These are phyloP conservation scores for Amphipyra berbera DNA, from an alignment of 2,888 invertebrate species.

Conservation along the genomic window DNA sequence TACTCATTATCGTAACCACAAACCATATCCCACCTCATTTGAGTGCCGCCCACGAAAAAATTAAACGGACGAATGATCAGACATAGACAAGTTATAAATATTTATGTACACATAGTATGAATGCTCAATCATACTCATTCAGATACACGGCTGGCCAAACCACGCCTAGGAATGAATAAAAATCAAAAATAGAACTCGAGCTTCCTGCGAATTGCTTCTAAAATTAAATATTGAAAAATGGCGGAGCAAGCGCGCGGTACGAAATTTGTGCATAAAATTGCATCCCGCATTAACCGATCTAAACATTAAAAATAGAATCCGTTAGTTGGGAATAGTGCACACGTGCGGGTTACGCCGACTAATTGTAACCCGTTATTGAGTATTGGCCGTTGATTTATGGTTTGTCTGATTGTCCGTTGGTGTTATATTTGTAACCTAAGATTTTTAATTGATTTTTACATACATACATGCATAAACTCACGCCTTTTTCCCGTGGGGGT, in stretches of 20 bases:
- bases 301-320: conserved; percentile 88
- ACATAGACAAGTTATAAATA: conserved; percentile 53
- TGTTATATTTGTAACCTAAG: no score
- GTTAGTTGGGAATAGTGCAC: conserved; percentile 72
- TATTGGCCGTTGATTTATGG: background rate
- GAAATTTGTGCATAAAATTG: conserved; percentile 89
- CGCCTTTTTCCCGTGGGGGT: no score
- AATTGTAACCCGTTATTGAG: background rate
- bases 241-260: conserved; percentile 71
- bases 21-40: conserved; percentile 33
- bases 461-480: no score
- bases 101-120: conserved; percentile 43
- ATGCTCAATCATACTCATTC: conserved; percentile 54
- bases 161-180: conserved; percentile 86
- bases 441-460: no score
- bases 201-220: conserved; percentile 84
- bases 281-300: conserved; percentile 87
- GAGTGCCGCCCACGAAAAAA: conserved; percentile 56
- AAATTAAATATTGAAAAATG: conserved; percentile 85
- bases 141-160: conserved; percentile 73
- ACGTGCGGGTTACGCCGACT: conserved; percentile 25
- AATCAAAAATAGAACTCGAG: conserved; percentile 80
- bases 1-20: conserved; percentile 12
- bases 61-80: conserved; percentile 44
- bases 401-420: no score